Conservation (phyloP, 23 tunicate species). For the Ciona savignyi region DNA sequence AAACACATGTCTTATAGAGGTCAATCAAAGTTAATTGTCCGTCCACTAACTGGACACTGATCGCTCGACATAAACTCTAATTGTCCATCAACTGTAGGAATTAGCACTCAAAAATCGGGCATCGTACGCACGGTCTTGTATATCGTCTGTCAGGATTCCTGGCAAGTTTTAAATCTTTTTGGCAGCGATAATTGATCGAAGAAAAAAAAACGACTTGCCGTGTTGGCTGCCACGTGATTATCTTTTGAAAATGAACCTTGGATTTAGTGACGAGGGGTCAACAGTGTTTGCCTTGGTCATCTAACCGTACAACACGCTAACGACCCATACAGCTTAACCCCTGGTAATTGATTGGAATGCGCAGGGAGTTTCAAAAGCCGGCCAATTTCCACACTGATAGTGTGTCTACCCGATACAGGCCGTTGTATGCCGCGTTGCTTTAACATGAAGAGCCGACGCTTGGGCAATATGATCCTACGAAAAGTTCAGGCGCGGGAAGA, state of each 20-base stretch:
- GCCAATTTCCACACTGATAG: neutral
- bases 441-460: neutral
- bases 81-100: neutral
- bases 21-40: neutral
- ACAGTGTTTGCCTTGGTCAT: constrained; percentile 16
- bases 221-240: neutral
- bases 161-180: neutral
- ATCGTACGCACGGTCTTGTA: neutral
- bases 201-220: neutral
- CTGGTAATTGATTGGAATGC: constrained; percentile 3
- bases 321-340: constrained; percentile 3
- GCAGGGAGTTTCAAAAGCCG: neutral
- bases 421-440: neutral
- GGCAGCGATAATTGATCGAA: neutral
- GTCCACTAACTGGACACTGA: neutral
- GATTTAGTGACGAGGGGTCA: neutral
- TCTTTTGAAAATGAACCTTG: neutral
- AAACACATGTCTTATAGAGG: neutral
- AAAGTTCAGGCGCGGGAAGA: neutral
- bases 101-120: neutral
- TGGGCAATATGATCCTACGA: neutral
- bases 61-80: neutral
- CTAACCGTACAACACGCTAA: constrained; percentile 6
- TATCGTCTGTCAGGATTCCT: neutral
- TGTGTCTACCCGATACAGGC: neutral